Evolutionary conservation across 2,888 invertebrate species (phyloP), one percentile per base, ranked within the genome.

Genomic region (Galeopsomyia nigrocyanea): DNA sequence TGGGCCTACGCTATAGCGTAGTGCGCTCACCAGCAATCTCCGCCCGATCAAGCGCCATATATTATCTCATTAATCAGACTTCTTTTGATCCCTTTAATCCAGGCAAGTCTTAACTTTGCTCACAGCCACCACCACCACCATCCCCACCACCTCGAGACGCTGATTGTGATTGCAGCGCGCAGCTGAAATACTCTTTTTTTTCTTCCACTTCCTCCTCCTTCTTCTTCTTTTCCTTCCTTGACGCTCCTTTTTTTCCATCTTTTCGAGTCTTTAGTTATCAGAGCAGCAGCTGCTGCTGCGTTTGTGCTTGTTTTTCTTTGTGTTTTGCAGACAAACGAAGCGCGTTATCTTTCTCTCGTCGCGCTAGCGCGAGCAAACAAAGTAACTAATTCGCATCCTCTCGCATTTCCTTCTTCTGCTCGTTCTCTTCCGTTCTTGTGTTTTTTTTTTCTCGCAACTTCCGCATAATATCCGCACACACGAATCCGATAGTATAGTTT

Each of bases 21-120:
- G n/a, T n/a, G n/a, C n/a, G n/a, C 17, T 7, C 55, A 14, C 9
- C 60, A 26, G 63, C 64, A 67, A 70, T 74, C 74, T 74, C 55
- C 55, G 53, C 19, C 60, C 67, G 60, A 67, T 74, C 70, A 58
- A 60, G 63, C 56, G 50, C 65, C 65, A 65, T 68, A 72, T 71
- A 61, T 73, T 67, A 73, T 73, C 71, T 74, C 77, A 74, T 71
- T 74, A 74, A 71, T 74, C 74, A 57, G 68, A 61, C 56, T 31
- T 71, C 68, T 74, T 74, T 71, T 74, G 71, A 74, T 74, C 71
- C 53, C 68, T 66, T 68, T 71, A 68, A 71, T 71, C 64, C 60
- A 16, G 39, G 10, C 39, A 5, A 17, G 67, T 58, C 74, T 67
- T 64, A 19, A 21, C 56, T 39, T 39, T 39, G 39, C 39, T 10